Evolutionary conservation across 2,888 invertebrate species (phyloP).

Genomic region (Prosapia bicincta): DNA sequence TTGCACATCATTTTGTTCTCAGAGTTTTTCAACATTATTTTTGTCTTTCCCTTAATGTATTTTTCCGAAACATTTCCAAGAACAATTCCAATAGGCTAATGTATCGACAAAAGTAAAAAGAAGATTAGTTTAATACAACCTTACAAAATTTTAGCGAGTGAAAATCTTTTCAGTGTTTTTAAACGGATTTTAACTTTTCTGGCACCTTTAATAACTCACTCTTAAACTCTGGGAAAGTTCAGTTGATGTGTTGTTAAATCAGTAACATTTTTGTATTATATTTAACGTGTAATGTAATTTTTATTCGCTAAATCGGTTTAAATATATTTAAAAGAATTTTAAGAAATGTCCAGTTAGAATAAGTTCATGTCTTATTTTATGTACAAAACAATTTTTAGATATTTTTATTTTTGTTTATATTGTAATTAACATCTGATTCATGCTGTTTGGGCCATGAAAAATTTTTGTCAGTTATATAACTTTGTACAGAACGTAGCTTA

Average conservation of each 20-base stretch:
- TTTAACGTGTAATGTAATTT: neutral
- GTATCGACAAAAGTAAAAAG: too few relatives aligned
- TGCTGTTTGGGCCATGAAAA: neutral
- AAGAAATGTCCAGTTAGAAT: neutral
- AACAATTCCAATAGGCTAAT: too few relatives aligned
- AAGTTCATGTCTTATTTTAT: neutral
- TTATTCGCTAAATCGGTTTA: neutral
- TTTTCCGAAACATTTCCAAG: too few relatives aligned
- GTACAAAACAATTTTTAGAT: neutral
- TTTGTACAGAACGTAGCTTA: neutral
- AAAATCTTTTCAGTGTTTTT: too few relatives aligned
- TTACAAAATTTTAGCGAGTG: too few relatives aligned
- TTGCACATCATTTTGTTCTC: neutral
- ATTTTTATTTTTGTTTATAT: neutral
- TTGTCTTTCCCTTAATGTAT: too few relatives aligned
- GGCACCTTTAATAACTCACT: too few relatives aligned
- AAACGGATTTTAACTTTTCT: too few relatives aligned
- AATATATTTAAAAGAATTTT: neutral
- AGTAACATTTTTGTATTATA: neutral
- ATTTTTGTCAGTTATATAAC: neutral
- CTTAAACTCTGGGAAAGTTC: neutral
- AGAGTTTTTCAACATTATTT: too few relatives aligned
- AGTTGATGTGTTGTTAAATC: neutral
- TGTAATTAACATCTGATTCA: neutral
- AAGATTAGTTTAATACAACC: too few relatives aligned